Evolutionary conservation across 2,888 invertebrate genomes (phyloP), one percentile per base, ranked within the genome.

Genomic region (Branchellion lobata): DNA sequence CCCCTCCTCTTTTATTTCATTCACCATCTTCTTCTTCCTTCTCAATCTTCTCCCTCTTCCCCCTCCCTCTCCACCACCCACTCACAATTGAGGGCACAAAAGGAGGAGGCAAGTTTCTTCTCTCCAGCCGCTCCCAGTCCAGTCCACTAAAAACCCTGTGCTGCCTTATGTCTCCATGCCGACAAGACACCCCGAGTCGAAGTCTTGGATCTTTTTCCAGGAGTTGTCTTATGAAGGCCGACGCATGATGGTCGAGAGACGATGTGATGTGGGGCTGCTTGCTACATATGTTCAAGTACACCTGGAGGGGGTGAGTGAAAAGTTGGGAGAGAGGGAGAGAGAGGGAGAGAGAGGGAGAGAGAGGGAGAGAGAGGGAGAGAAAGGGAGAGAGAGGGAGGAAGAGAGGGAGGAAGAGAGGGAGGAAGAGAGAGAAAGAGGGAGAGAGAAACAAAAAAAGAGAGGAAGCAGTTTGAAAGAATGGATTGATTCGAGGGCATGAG

Each of bases 1-100:
- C n/a, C n/a, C n/a, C n/a, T n/a, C n/a, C n/a, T n/a, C n/a, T n/a
- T n/a, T n/a, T n/a, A n/a, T n/a, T n/a, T n/a, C n/a, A n/a, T n/a
- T n/a, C n/a, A n/a, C n/a, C n/a, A n/a, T n/a, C n/a, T n/a, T n/a
- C n/a, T n/a, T n/a, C n/a, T n/a, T n/a, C n/a, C n/a, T n/a, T n/a
- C n/a, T n/a, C n/a, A n/a, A n/a, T n/a, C n/a, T n/a, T n/a, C n/a
- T n/a, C n/a, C n/a, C n/a, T n/a, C n/a, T n/a, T n/a, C n/a, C n/a
- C n/a, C n/a, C n/a, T n/a, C n/a, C 40, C 8, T 14, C 40, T 8
- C 34, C 34, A 72, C 33, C 34, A 31, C 5, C 73, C 14, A 88
- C 91, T 90, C 90, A 96, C 98, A 90, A 98, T 92, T 88, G 92
- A 92, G 0, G 99, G 99, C 87, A 93, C 94, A 88, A 96, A 98